Evolutionary conservation across 2,888 invertebrate genomes (phyloP).

Genomic region (Volucella zonaria): DNA sequence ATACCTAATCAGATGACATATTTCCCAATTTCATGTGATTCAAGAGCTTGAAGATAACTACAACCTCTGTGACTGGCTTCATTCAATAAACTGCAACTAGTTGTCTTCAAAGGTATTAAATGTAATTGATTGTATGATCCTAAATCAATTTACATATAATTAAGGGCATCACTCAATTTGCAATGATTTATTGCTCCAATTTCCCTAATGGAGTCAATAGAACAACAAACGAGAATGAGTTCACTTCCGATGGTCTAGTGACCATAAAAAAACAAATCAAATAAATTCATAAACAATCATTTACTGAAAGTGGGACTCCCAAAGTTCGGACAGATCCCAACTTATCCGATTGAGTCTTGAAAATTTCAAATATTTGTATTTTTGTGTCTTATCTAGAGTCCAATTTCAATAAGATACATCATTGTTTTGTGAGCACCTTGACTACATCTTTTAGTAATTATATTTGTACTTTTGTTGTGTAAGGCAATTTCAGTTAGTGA

Average conservation of each 20-base stretch:
- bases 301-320: neutral
- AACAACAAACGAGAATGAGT: neutral
- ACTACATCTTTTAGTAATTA: too few species aligned
- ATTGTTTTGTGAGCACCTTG: too few species aligned
- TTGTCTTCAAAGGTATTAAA: constrained; percentile 14
- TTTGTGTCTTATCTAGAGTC: too few species aligned
- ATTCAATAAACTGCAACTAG: too few species aligned
- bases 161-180: constrained; percentile 55
- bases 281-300: neutral
- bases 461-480: too few species aligned
- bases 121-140: constrained; percentile 58
- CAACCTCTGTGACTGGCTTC: neutral
- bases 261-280: neutral
- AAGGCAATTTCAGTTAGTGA: too few species aligned
- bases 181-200: constrained; percentile 50
- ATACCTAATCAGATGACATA: too few species aligned
- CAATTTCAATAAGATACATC: too few species aligned
- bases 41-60: neutral
- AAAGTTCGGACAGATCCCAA: too few species aligned
- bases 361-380: too few species aligned
- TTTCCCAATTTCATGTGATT: too few species aligned
- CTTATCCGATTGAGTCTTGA: too few species aligned
- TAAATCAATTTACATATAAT: constrained; percentile 29
- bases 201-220: constrained; percentile 12
- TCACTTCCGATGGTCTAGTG: neutral